Percentiles rank a stretch among this genome's conserved stretches.
Evolutionary conservation across 2,888 invertebrate species (phyloP).

Genomic region (Cheilosia urbana): DNA sequence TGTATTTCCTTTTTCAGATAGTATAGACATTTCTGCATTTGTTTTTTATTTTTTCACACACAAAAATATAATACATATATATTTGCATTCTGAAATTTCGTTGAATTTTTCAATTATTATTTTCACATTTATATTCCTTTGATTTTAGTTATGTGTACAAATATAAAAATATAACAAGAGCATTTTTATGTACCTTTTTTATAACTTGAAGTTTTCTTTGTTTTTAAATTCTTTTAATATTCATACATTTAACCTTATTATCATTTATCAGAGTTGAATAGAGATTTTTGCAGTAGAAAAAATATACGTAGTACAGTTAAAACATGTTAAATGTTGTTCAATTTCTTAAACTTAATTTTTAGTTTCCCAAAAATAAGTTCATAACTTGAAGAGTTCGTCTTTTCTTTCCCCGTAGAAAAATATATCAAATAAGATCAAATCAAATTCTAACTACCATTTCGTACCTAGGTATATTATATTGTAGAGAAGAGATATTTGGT

Average conservation of each 20-base stretch:
- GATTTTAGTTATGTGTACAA: conserved; percentile 70
- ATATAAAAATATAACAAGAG: conserved; percentile 77
- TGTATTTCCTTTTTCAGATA: conserved; percentile 51
- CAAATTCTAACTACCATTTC: background rate
- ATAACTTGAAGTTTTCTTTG: conserved; percentile 35
- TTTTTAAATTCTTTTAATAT: conserved; percentile 27
- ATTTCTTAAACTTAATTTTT: conserved; percentile 20
- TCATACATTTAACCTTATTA: conserved; percentile 44
- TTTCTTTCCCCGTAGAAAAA: conserved; percentile 29
- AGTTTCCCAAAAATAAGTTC: conserved; percentile 7
- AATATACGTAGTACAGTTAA: conserved; percentile 62
- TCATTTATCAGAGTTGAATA: conserved; percentile 56
- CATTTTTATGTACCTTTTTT: conserved; percentile 62
- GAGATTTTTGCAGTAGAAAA: conserved; percentile 66
- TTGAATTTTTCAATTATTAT: conserved; percentile 62
- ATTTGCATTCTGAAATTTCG: conserved; percentile 68
- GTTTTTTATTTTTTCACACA: conserved; percentile 29
- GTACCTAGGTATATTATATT: background rate
- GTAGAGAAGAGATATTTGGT: conserved; percentile 3
- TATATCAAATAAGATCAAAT: background rate
- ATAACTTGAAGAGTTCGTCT: conserved; percentile 10
- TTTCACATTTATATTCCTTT: conserved; percentile 32
- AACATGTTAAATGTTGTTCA: conserved; percentile 8
- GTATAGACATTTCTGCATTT: conserved; percentile 60
- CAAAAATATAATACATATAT: conserved; percentile 74